Evolutionary conservation across 2,113 vertebrate species (phyloP).

Genomic region (Chroicocephalus ridibundus): DNA sequence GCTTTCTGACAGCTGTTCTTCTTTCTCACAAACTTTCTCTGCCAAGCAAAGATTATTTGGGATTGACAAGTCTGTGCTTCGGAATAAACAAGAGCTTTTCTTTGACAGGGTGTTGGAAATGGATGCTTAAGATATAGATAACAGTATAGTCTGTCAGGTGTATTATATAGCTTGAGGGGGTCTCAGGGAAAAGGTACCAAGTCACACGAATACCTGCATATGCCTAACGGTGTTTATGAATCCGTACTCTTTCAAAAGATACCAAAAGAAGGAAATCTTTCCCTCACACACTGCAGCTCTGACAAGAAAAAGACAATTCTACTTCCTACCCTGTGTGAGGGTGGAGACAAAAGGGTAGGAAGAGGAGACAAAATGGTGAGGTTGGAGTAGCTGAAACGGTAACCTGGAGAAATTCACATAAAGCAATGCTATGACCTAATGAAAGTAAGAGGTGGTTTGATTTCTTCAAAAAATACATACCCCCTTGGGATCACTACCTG

Average conservation of each 20-base stretch:
- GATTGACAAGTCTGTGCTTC: not conserved
- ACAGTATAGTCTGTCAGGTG: fast-evolving
- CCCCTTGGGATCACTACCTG: not conserved
- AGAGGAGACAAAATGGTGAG: not conserved
- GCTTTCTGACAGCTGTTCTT: slow-evolving; percentile 12
- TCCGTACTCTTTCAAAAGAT: not conserved
- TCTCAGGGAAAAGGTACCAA: not conserved
- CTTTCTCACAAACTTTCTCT: not conserved
- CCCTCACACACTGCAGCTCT: not conserved
- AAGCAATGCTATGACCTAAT: not conserved
- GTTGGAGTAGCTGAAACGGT: not conserved
- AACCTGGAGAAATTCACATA: not conserved
- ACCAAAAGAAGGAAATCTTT: not conserved
- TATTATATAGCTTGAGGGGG: not conserved
- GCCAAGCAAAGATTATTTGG: not conserved
- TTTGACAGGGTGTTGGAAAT: not conserved
- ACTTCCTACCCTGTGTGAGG: not conserved
- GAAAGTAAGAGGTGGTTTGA: not conserved
- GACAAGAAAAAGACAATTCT: not conserved
- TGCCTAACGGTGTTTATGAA: not conserved
- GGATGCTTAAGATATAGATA: not conserved
- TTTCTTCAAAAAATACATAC: not conserved
- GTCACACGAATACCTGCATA: not conserved
- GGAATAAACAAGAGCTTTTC: slow-evolving; percentile 30
- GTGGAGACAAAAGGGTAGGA: not conserved